Percentiles rank a stretch among this genome's conserved stretches.
Conservation (phyloP, 2,888 invertebrate species). For the Eristalinus aeneus region DNA sequence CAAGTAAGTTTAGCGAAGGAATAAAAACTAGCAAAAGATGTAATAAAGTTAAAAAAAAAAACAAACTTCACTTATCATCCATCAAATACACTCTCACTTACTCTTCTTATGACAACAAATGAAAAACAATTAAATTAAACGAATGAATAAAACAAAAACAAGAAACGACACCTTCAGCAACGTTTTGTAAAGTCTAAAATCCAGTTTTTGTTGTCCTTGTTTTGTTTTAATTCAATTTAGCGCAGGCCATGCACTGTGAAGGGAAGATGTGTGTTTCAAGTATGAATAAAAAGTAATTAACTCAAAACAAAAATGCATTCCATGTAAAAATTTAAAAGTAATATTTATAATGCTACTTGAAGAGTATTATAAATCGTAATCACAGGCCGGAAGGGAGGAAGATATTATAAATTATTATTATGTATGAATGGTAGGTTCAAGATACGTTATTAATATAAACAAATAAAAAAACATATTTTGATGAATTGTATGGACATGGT, state of each 20-base stretch:
- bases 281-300: slow-evolving; percentile 63
- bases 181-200: slow-evolving; percentile 31
- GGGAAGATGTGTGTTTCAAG: slow-evolving; percentile 50
- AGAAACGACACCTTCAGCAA: slow-evolving; percentile 23
- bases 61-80: slow-evolving; percentile 51
- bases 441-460: slow-evolving; percentile 74
- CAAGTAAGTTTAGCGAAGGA: slow-evolving; percentile 62
- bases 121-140: not conserved
- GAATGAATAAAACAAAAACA: slow-evolving; percentile 29
- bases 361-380: slow-evolving; percentile 59
- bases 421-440: slow-evolving; percentile 74
- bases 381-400: slow-evolving; percentile 40
- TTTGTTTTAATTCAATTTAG: slow-evolving; percentile 8
- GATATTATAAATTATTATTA: slow-evolving; percentile 70
- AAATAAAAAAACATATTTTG: slow-evolving; percentile 73
- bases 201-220: slow-evolving; percentile 30
- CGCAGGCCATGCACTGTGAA: slow-evolving; percentile 28
- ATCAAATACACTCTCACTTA: slow-evolving; percentile 47
- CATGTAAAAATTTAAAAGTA: slow-evolving; percentile 77
- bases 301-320: slow-evolving; percentile 76
- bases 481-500: slow-evolving; percentile 72
- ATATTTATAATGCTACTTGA: slow-evolving; percentile 63
- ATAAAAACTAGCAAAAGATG: slow-evolving; percentile 76
- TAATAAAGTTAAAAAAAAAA: slow-evolving; percentile 60
- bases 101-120: slow-evolving; percentile 24